Base-by-base conservation (phyloP, 2,888 invertebrate species). In the Kuschelorhynchus macadamiae region DNA sequence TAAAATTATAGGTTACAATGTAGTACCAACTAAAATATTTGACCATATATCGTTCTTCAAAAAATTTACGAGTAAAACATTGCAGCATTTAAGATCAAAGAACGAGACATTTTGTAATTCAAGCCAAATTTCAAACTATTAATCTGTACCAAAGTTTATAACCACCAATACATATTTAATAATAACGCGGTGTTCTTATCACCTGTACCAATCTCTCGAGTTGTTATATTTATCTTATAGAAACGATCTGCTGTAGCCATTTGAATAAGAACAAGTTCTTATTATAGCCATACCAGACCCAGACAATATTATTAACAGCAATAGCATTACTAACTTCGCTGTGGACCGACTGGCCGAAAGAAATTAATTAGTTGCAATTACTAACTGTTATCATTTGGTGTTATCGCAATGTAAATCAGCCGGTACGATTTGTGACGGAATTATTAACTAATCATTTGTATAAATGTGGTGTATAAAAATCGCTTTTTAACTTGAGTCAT, bases 341-440 rank as follows among this genome's bases (percentile, higher is more conserved):
- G 39, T 41, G 59, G 36, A 52, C 55, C 46, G 53, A 41, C 25
- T 32, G 53, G 36, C 63, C 50, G 60, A 63, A 67, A 64, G 68
- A 72, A 75, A 75, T 76, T 75, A 75, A 76, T 76, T 75, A 71
- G 73, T 67, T 65, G 73, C 74, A 76, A 76, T 12, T 76, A 74
- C 73, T 20, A 42, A 60, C 69, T 72, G 70, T 76, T 76, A 77
- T 77, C 77, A 75, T 74, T 76, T 76, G 75, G 72, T 63, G 75
- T 74, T 76, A 77, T 77, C 77, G 70, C 71, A 72, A 74, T 76
- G 76, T 75, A 77, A 78, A 78, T 75, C 76, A 75, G 71, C 73
- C 74, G 74, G 73, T 71, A 49, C 50, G 46, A 50, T 64, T 49
- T 50, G 47, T 56, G 56, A 57, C 49, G 32, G 50, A 49, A 49